Conservation (phyloP, 1,140 invertebrate species). For the Aphelenchoides besseyi region DNA sequence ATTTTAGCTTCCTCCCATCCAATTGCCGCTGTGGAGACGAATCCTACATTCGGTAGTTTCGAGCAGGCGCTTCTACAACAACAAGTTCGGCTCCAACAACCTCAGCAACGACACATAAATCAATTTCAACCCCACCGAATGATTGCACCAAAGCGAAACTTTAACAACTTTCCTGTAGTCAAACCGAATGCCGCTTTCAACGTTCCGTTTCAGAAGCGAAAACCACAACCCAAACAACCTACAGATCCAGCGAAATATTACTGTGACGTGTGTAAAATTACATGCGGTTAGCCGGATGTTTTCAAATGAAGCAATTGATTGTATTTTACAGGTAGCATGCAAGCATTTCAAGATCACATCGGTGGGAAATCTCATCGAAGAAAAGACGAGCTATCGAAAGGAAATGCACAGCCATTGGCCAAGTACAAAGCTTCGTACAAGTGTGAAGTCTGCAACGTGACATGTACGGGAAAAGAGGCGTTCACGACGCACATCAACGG, state of each 20-base stretch:
- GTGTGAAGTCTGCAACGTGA: conserved; percentile 85
- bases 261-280: conserved; percentile 42
- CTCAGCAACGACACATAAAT: background rate
- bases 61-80: background rate
- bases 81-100: background rate
- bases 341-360: conserved; percentile 90
- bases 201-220: conserved; percentile 34
- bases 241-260: conserved; percentile 27
- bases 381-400: conserved; percentile 84
- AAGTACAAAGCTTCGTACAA: conserved; percentile 65
- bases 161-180: conserved; percentile 20
- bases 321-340: conserved; percentile 69
- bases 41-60: background rate
- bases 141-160: background rate
- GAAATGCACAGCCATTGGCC: conserved; percentile 58
- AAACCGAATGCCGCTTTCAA: conserved; percentile 28
- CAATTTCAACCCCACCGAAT: conserved; percentile 1
- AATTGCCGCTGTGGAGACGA: background rate
- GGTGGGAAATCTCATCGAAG: conserved; percentile 98
- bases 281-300: conserved; percentile 5
- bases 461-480: conserved; percentile 92
- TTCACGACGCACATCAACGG: conserved; percentile 95
- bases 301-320: background rate
- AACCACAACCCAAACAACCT: conserved; percentile 17
- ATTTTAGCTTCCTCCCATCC: background rate